Evolutionary conservation across 2,888 invertebrate genomes (phyloP).

Genomic region (Diabrotica balteata): DNA sequence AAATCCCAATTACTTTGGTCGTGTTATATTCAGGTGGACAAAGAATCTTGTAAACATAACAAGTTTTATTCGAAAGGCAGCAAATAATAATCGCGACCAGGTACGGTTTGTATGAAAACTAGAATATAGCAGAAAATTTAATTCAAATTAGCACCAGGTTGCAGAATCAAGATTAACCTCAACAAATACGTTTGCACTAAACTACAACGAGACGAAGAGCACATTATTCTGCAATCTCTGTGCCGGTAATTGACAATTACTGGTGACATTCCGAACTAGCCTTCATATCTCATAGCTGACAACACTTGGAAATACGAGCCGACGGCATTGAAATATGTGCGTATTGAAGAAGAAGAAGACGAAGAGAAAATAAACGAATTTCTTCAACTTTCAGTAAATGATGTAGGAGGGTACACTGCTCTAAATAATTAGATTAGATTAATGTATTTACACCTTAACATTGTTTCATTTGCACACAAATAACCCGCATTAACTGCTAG

Average conservation of each 20-base stretch:
- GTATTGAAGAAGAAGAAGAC: slow-evolving; percentile 22
- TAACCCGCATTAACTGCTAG: too few species aligned
- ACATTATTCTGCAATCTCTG: slow-evolving; percentile 32
- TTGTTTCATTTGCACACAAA: too few species aligned
- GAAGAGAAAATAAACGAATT: slow-evolving; percentile 19
- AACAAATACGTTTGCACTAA: slow-evolving; percentile 16
- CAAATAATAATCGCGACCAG: too few species aligned
- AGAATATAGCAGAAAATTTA: slow-evolving; percentile 13
- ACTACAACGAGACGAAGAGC: slow-evolving; percentile 13
- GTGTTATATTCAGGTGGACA: too few species aligned
- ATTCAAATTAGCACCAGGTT: slow-evolving; percentile 22
- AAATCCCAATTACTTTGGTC: too few species aligned
- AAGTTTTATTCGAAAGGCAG: too few species aligned
- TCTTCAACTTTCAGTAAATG: slow-evolving; percentile 16
- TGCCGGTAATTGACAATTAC: slow-evolving; percentile 42
- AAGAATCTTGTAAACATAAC: too few species aligned
- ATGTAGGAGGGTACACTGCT: too few species aligned
- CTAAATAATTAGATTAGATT: too few species aligned
- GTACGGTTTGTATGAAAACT: slow-evolving; percentile 5
- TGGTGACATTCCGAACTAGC: slow-evolving; percentile 40
- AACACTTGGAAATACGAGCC: slow-evolving; percentile 37
- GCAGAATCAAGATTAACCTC: slow-evolving; percentile 18
- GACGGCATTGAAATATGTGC: slow-evolving; percentile 37
- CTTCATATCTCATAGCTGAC: slow-evolving; percentile 42
- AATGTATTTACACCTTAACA: too few species aligned